These are phyloP conservation scores for Bedellia somnulentella DNA, from an alignment of 2,888 invertebrate species.

Conservation along the genomic window DNA sequence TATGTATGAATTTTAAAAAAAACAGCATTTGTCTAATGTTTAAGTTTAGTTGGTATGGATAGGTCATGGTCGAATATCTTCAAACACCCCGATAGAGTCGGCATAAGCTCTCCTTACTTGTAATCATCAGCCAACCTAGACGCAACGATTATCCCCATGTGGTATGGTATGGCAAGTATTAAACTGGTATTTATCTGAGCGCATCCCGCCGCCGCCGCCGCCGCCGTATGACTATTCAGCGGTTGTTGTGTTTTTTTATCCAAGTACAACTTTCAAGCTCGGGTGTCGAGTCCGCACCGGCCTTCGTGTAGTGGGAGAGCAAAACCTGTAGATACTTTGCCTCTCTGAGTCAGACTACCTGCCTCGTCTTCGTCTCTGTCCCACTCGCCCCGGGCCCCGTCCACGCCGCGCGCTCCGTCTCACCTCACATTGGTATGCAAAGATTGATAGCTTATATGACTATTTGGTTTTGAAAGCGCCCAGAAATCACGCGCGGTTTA, in stretches of 20 bases:
- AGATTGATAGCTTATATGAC: constrained; percentile 61
- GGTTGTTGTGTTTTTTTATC: constrained; percentile 27
- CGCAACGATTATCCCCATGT: no score
- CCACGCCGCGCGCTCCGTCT: constrained; percentile 32
- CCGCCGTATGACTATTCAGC: no score
- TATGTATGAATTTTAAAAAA: no score
- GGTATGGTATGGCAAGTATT: no score
- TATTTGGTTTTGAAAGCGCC: constrained; percentile 57
- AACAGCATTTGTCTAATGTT: no score
- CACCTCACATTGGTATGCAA: constrained; percentile 58
- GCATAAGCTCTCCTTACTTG: no score
- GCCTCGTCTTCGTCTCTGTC: constrained; percentile 42
- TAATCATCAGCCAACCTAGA: no score
- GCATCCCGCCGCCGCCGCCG: no score
- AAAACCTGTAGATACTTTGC: constrained; percentile 59
- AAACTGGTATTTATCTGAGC: no score
- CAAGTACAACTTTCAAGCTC: constrained; percentile 47
- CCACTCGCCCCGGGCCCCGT: constrained; percentile 21
- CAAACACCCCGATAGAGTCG: no score
- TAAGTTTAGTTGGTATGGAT: no score
- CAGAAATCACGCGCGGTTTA: constrained; percentile 58
- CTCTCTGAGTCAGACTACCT: constrained; percentile 51
- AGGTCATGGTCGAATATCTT: no score
- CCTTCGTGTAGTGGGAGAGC: constrained; percentile 57
- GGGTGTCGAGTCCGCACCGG: constrained; percentile 47